phyloP scores from a whole-genome alignment of 37 sponge, comb jelly and placozoan species.

The Crambe crambe region DNA sequence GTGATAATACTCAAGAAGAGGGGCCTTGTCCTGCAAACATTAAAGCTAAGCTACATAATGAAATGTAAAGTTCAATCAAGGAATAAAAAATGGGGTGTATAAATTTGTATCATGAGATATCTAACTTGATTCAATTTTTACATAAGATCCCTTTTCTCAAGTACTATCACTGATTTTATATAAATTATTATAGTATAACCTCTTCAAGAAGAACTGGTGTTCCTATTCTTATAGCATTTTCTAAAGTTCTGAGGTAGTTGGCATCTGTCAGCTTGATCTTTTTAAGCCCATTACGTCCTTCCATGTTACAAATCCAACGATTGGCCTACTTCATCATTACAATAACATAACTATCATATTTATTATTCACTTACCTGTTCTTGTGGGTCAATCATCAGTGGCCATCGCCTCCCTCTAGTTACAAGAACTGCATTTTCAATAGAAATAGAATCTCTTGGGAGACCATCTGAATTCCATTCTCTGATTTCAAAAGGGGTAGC shows the following conservation, averaged over 20 bases:
- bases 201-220: slow-evolving; percentile 97
- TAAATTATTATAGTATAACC: slow-evolving; percentile 15
- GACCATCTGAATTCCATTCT: slow-evolving; percentile 94
- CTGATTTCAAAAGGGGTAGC: slow-evolving; percentile 96
- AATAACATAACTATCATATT: neutral
- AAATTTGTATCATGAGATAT: neutral
- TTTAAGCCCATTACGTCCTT: slow-evolving; percentile 92
- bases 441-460: slow-evolving; percentile 94
- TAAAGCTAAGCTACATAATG: too few species aligned
- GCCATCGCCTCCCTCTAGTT: slow-evolving; percentile 95
- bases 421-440: slow-evolving; percentile 98
- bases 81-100: neutral
- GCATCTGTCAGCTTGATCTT: slow-evolving; percentile 96
- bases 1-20: neutral
- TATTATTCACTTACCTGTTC: slow-evolving; percentile 83
- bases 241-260: slow-evolving; percentile 96
- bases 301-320: slow-evolving; percentile 92
- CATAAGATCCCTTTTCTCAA: neutral
- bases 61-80: too few species aligned
- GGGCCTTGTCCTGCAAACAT: too few species aligned
- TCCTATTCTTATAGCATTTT: slow-evolving; percentile 98
- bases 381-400: slow-evolving; percentile 99
- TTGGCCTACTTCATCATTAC: slow-evolving; percentile 67
- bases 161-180: neutral
- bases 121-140: neutral